Conservation (phyloP, 2,797 vertebrate genomes). For the Etheostoma nigrum region DNA sequence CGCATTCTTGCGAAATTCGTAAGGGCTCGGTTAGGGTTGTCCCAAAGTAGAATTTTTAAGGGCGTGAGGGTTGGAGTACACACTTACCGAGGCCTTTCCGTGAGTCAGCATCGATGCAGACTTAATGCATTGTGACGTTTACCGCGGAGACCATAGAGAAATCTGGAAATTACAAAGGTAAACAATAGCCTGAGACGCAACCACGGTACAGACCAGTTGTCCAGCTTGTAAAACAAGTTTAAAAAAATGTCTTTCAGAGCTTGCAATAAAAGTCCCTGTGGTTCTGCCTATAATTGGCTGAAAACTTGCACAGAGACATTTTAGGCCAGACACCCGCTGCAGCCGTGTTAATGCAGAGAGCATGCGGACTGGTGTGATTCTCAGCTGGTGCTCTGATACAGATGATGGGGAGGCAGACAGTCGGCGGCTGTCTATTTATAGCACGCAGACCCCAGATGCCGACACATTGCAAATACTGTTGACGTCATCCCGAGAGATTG, state of each 20-base stretch:
- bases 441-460: slow-evolving; percentile 50
- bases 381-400: slow-evolving; percentile 53
- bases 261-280: background rate
- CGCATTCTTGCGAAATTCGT: too few relatives aligned
- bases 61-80: too few relatives aligned
- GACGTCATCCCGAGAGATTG: slow-evolving; percentile 28
- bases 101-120: too few relatives aligned
- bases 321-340: slow-evolving; percentile 20
- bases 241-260: slow-evolving; percentile 6
- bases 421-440: slow-evolving; percentile 68
- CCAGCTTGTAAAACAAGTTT: too few relatives aligned
- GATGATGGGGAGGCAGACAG: slow-evolving; percentile 58
- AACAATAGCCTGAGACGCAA: too few relatives aligned
- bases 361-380: slow-evolving; percentile 45
- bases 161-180: too few relatives aligned
- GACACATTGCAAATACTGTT: slow-evolving; percentile 40
- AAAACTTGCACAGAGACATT: slow-evolving; percentile 11
- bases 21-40: too few relatives aligned
- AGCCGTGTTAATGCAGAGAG: slow-evolving; percentile 31
- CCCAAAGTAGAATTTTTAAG: too few relatives aligned
- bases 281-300: slow-evolving; percentile 39
- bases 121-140: too few relatives aligned
- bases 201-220: too few relatives aligned
- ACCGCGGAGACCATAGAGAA: too few relatives aligned
- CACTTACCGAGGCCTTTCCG: too few relatives aligned